Evolutionary conservation across 2,888 invertebrate species (phyloP), one percentile per base, ranked within the genome.

Genomic region (Drosophila buzzatii): DNA sequence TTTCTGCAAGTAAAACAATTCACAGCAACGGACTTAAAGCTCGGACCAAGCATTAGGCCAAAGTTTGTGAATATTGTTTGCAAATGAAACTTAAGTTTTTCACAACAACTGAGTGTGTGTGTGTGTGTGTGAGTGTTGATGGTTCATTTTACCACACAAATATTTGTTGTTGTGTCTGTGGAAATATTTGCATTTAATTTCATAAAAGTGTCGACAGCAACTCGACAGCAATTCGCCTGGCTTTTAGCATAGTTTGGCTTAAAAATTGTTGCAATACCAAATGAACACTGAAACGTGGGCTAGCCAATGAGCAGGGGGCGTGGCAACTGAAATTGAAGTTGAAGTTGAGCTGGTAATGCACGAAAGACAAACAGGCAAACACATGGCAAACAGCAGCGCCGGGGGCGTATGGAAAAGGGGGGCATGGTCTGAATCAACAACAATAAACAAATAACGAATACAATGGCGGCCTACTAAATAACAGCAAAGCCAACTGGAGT

Each of bases 101-200:
- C 56, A 47, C 58, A 51, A 44, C 37, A 37, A 47, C n/a, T 51
- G 60, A 12, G 56, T 45, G 58, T 27, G 62, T 20, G 45, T n/a
- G 56, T 44, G 27, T 53, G 52, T 39, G 37, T 53, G 59, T n/a
- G 62, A 20, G 41, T 23, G 59, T 52, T 57, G 63, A 70, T 67
- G 65, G 69, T 62, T 82, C 70, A 68, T 79, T 85, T 85, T 73
- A 56, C 18, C 70, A 68, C 57, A 67, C 89, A 85, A 83, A 88
- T 88, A 88, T 88, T 82, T 85, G 66, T 71, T 73, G 58, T 51
- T 57, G 53, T 41, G 44, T 74, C 66, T 76, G 61, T 66, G 68
- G 27, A 73, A 83, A 83, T 83, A 82, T 83, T 83, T 83, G 71
- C 71, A 72, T 88, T 83, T 83, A 52, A 88, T 83, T 88, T 88